Evolutionary conservation across 2,888 invertebrate species (phyloP), one percentile per base, ranked within the genome.

Genomic region (Ctena decussata): DNA sequence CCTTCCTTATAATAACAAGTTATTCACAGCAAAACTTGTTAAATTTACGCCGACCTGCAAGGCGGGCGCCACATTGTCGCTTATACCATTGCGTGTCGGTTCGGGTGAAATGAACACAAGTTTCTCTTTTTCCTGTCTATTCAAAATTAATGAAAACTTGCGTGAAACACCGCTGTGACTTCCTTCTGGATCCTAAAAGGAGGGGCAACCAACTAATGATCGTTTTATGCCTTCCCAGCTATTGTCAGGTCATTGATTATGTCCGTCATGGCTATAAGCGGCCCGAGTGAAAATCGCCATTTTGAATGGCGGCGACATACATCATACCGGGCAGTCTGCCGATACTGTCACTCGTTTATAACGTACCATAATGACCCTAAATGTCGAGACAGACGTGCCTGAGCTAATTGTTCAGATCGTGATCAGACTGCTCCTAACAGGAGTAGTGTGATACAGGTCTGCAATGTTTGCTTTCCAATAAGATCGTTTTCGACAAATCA

Each of bases 111-210:
- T 79, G 44, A 84, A 81, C 80, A 71, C 79, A 73, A 30, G 53
- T 78, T 49, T 30, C 24, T 77, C 76, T 80, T 80, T 73, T 77
- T 82, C 80, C 80, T 79, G 77, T 72, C 77, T 39, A 77, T 80
- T 84, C 80, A 77, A 44, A 57, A 69, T 71, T 89, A 86, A 86
- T 86, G 86, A 86, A 89, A 76, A 35, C 77, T 84, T 72, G 80
- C 82, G 89, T 86, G 84, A 89, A 86, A 77, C 82, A 86, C 89
- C 86, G 82, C 84, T 75, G 84, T 30, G 80, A 84, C 84, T 89
- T 84, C 86, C 86, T 89, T 81, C 80, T 75, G 76, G 73, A 77
- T 57, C 41, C 75, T 39, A 27, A 74, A 77, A 78, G 89, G 82
- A 71, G 82, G 84, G 80, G 77, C 78, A 82, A 76, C 41, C 72